Evolutionary conservation across 2,888 invertebrate species (phyloP), one percentile per base, ranked within the genome.

Genomic region (Chymomyza procnemis): DNA sequence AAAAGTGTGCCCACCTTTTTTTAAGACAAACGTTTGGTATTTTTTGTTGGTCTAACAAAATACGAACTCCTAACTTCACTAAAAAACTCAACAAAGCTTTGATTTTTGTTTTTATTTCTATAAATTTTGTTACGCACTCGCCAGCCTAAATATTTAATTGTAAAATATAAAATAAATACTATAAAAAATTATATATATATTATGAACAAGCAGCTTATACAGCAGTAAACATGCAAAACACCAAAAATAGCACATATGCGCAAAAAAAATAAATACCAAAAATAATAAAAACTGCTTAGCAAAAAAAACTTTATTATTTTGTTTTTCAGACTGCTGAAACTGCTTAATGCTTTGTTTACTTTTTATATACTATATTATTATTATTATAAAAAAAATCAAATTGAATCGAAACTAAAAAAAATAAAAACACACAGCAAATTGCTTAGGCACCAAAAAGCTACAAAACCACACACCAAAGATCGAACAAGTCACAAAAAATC

Each of bases 391-490:
- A 26, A 57, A 57, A 57, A 19, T 47, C n/a, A 47, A 47, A 46
- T 14, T 78, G 79, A 70, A 76, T 60, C 71, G 55, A 64, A 71
- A 22, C 41, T 26, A 6, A 26, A 3, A 34, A 47, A n/a, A 59
- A 46, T 21, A 59, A 46, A 59, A 52, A 77, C 87, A 85, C 85
- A 77, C 87, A 87, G 85, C 77, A 85, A 78, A 77, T 78, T 85
- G 84, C 87, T 85, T 85, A 82, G 71, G 85, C 87, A 87, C 87
- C 84, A 87, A 77, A 73, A 80, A 85, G 87, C 78, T 87, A 87
- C 85, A 85, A 84, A 83, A 73, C 71, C 75, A 79, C 66, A 81
- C 72, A 80, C 67, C 64, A 70, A 68, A 71, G 64, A 71, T 76
- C 64, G 66, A 72, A 67, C 58, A 75, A 78, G 65, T 69, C 69